Evolutionary conservation across 2,888 invertebrate species (phyloP), one percentile per base, ranked within the genome.

Genomic region (Melitaea athalia): DNA sequence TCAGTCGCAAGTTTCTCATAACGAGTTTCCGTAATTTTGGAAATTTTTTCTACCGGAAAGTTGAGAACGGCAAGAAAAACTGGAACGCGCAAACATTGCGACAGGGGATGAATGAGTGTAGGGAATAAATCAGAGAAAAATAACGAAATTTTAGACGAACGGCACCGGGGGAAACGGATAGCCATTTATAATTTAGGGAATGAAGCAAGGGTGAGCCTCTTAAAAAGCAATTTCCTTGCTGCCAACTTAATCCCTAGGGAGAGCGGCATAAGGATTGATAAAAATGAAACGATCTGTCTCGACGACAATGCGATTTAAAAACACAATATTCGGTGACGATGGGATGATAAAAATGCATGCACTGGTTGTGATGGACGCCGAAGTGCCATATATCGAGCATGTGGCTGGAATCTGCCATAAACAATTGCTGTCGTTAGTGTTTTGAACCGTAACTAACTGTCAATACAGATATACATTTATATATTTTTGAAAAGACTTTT

Each of bases 201-300:
- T 68, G 64, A 70, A 69, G 70, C 70, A 72, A 75, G 74, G 75
- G 75, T 66, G 70, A 67, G 71, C 63, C 75, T 74, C 70, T 74
- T 74, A 74, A 73, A 75, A 76, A 74, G 72, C 73, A 75, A 79
- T 79, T 79, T 79, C 77, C 74, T 70, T 69, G 69, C 72, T 74
- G 68, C 73, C 75, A 77, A 75, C 75, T 73, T 76, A 77, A 78
- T 78, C 77, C 75, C 76, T 76, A 74, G 77, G 77, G 70, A 71
- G 70, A 68, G 70, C 64, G 59, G 59, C 74, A 67, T 70, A 77
- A 76, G 76, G 75, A 74, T 74, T 63, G 64, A 68, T 74, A 74
- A 79, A 77, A 81, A 81, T 78, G 74, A 81, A 82, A 85, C 81
- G 79, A 79, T 79, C 81, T 82, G 82, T 85, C 81, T 74, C 75